Evolutionary conservation across 2,888 invertebrate species (phyloP), one percentile per base, ranked within the genome.

Genomic region (Nephrotoma appendiculata): DNA sequence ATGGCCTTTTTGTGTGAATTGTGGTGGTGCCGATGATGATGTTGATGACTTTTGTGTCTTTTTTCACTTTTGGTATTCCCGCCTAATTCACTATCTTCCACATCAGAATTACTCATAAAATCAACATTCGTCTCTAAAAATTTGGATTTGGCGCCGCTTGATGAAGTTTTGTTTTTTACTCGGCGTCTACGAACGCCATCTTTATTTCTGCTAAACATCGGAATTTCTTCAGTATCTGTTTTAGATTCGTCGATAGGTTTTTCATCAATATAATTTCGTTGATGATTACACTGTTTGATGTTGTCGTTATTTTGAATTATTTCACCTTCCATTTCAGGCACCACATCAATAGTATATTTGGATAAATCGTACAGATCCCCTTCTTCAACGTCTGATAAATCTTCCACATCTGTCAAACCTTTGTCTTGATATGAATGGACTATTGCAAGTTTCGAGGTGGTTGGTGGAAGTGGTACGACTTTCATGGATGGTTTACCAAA

Each of bases 191-290:
- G 89, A 83, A 90, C 90, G 6, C 90, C 90, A 3, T 89, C 89
- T 42, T 91, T 88, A 11, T 71, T 31, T 2, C 31, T 71, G 19
- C 9, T 71, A 87, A 90, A 90, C 31, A 87, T 43, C 87, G 88
- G 88, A 86, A 92, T 90, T 88, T 93, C 93, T 89, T 93, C 93
- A 2, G 92, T 91, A 88, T 93, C 93, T 6, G 93, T 93, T 1
- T 91, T 89, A 12, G 91, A 90, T 87, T 92, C 92, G 0, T 90
- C 88, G 9, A 84, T n/a, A 31, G 31, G 5, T 4, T 31, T 71
- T 11, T 84, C 15, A 6, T 19, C 83, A 9, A 86, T 88, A 86
- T 88, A 88, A 41, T 86, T 88, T 87, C 90, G 89, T 84, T 88
- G 9, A 88, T 86, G 89, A 88, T 87, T 89, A 87, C 41, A 41